Base-by-base conservation (phyloP, 2,888 invertebrate genomes). In the Tuberolachnus salignus region DNA sequence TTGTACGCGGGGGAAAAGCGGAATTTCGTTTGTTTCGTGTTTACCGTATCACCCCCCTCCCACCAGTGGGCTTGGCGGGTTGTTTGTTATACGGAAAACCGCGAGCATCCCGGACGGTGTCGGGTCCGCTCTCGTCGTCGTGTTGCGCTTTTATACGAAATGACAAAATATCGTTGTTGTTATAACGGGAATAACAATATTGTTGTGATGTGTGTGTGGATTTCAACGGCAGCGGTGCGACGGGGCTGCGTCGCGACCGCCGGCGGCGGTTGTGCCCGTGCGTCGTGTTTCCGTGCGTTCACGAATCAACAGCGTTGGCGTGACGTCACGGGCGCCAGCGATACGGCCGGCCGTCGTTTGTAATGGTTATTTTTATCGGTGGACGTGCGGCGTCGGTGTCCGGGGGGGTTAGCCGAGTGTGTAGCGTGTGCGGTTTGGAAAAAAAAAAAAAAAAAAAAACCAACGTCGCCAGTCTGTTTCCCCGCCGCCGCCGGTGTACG, bases 281-380 rank as follows among this genome's bases (percentile, higher is more conserved):
- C 8, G 23, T 44, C 49, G 19, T 46, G 51, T 63, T 66, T 55
- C 55, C 46, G 26, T 53, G 63, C 14, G 51, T 51, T 42, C 51
- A 63, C 57, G 75, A 75, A 75, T 75, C 75, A 75, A 75, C 75
- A 75, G 75, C 34, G 67, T 75, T 46, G 55, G 19, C 26, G 49
- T 75, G 67, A 75, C 75, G 75, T 75, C 75, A 75, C 75, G 53
- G 71, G 80, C 71, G 71, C 71, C 80, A 69, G 44, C 42, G 16
- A 53, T 59, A 57, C 59, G 57, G 53, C n/a, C 53, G 16, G 42
- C 13, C 64, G 66, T n/a, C 44, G 59, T 71, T 59, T 67, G 75
- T 75, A 67, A 75, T 75, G 61, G 71, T 80, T 80, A 80, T 71
- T 80, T 70, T 69, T 71, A 80, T 69, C 71, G 61, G 69, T 16